Base-by-base conservation (phyloP, 2,797 vertebrate species). In the Margarornis squamiger region DNA sequence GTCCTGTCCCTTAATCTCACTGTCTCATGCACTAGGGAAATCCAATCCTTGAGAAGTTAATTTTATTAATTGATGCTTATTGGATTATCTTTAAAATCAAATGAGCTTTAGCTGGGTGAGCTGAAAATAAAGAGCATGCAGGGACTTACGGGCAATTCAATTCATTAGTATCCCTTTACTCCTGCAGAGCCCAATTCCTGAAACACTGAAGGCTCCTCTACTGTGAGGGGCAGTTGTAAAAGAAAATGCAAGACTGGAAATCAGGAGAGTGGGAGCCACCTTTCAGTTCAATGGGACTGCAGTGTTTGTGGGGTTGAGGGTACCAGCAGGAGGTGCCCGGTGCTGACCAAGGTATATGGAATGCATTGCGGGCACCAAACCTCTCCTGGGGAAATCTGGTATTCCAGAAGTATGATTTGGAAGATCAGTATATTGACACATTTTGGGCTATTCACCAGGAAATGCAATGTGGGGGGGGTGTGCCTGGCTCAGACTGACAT, bases 71-170 rank as follows among this genome's bases (percentile, higher is more conserved):
- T 89, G 66, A 75, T 83, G 46, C 29, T 81, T 75, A 84, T 51
- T 91, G 68, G 78, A 48, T 91, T 86, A 81, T 88, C 82, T 83
- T 95, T 86, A 48, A 74, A 93, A 94, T 96, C 92, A 86, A 95
- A 84, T 68, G 29, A 88, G 43, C 87, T 90, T 91, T 43, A 92
- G 24, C 63, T 48, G 46, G 26, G 48, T 79, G 48, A 94, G 51
- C 51, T 79, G 86, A 59, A 87, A 92, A 86, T 52, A 66, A 88
- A 80, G 46, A 86, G 23, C 45, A 20, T 29, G 27, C 10, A 62
- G 52, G 54, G 77, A 76, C 62, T 90, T 48, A 16, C 19, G 67
- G 32, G 48, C 48, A 41, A 54, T 71, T 86, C n/a, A 70, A 27
- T 87, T 79, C 52, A 30, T 61, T 45, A 55, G 49, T 77, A 80